Evolutionary conservation across 2,797 vertebrate species (phyloP), one percentile per base, ranked within the genome.

Genomic region (Anisognathus igniventris): DNA sequence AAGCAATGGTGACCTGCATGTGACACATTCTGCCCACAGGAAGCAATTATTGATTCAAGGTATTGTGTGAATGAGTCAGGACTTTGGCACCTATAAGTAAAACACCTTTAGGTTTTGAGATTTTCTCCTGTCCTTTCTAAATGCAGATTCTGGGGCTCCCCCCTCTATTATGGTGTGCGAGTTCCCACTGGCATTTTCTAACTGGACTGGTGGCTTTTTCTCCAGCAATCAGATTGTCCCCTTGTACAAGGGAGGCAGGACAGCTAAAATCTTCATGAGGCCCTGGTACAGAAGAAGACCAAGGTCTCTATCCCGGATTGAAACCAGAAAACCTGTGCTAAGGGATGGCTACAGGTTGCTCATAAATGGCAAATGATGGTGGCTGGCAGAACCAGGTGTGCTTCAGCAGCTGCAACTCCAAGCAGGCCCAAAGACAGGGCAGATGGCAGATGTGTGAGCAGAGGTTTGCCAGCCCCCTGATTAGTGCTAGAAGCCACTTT

Each of bases 81-180:
- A 62, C 6, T 76, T 89, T 8, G 37, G 4, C 16, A 44, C 24
- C 37, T 62, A 12, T 9, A 6, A 28, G 35, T 66, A 39, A 76
- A 79, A 58, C 5, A 62, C 2, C 3, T 61, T 56, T 31, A 28
- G 14, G 30, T 79, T 88, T 66, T 58, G 66, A 83, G 9, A 31
- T 73, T 61, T 79, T 22, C 6, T 54, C 20, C 30, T 57, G 17
- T 33, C 27, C 22, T 92, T 85, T 83, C 31, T 33, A 51, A 70
- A 66, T 11, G 79, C 4, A 28, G 30, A 40, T 2, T 79, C 17
- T 50, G 24, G n/a, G 6, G 3, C 0, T 76, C 5, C 12, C 18
- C 3, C 1, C 4, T 54, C 56, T 76, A 3, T 4, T 23, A 47
- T 2, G 15, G 12, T 44, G 7, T 0, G 0, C 18, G 12, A 40